Evolutionary conservation across 35 echinoderm and acorn worm species (phyloP), one percentile per base, ranked within the genome.

Genomic region (Lytechinus pictus): DNA sequence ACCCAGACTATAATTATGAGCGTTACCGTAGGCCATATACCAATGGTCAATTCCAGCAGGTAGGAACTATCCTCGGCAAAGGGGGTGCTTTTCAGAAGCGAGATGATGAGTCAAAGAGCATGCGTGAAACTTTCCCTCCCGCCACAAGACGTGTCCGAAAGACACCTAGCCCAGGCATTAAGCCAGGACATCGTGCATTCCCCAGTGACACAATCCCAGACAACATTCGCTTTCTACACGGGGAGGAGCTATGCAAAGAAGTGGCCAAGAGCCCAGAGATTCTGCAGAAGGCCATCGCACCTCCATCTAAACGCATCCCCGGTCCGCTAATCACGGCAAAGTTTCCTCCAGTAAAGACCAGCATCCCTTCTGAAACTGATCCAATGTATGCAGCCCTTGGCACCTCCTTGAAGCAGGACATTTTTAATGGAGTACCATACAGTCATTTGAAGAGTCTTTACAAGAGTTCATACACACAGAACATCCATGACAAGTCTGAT

Each of bases 361-460:
- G 87, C 61, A 94, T 94, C 9, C 61, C 27, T 33, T 86, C 91
- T 2, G 71, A 57, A 11, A 51, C 60, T 4, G 96, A 99, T 55
- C 91, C 97, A 6, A 87, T 97, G 27, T 99, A 99, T 95, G 86
- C 95, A 10, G 96, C 95, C 24, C 89, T 99, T 12, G 97, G 98
- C 12, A 97, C 98, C 94, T 96, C 97, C 14, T 87, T 99, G 29
- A 96, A 97, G 86, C 95, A 98, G 33, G 97, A 99, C 94, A 97
- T 98, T 54, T 99, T 99, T 93, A 98, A 97, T 95, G 98, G 98
- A 13, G 95, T 98, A 24, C 95, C 98, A 6, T 91, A 98, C 79
- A 97, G 96, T 54, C 95, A 98, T 61, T 54, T 99, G 55, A 96
- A 95, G 54, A 99, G 98, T 95, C 95, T 99, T 3, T 97, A 98